These are phyloP conservation scores for Xestia rhomboidea DNA, from an alignment of 2,888 invertebrate genomes.

Conservation along the genomic window DNA sequence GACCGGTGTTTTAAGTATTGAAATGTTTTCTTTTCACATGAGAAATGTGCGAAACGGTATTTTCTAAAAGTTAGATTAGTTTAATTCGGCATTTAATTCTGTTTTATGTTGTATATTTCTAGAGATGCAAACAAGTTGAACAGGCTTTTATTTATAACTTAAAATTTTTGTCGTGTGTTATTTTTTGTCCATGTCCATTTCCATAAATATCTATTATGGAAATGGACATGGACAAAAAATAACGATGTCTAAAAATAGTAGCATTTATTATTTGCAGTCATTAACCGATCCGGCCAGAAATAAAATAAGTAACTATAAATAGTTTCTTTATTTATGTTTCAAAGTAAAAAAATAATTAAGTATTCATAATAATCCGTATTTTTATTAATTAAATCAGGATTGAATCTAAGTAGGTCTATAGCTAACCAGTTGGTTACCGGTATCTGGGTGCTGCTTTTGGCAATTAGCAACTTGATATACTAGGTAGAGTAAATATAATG, in stretches of 20 bases:
- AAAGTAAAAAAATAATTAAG: not conserved
- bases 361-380: not conserved
- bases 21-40: not conserved
- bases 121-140: not conserved
- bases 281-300: not conserved
- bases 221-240: not conserved
- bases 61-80: not conserved
- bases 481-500: not conserved
- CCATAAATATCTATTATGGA: not conserved
- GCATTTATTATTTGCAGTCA: not conserved
- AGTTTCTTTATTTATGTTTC: not conserved
- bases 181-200: too few relatives aligned
- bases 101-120: not conserved
- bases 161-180: not conserved
- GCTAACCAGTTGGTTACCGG: too few relatives aligned
- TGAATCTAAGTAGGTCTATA: not conserved
- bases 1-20: too few relatives aligned
- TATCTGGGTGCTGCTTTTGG: not conserved
- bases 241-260: constrained; percentile 5
- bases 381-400: not conserved
- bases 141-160: not conserved
- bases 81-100: not conserved
- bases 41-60: not conserved
- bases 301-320: not conserved
- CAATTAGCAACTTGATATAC: not conserved